A percentile compares a stretch with the other conserved stretches of the same genome.
Conservation (phyloP, 2,888 invertebrate genomes). For the Epinotia brunnichana region DNA sequence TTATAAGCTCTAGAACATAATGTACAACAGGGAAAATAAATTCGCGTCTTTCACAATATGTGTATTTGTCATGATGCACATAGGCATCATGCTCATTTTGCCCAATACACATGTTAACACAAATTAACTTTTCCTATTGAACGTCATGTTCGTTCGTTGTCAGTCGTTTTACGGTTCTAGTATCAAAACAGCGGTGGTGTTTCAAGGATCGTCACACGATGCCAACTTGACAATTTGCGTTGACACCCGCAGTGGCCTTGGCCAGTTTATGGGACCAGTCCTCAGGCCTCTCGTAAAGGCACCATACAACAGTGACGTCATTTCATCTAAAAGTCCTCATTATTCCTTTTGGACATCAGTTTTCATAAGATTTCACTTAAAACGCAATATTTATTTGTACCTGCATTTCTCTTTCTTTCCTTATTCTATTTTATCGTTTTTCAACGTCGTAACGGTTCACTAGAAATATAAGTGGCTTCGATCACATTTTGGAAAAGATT, state of each 20-base stretch:
- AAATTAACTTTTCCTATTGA: background rate
- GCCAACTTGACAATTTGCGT: background rate
- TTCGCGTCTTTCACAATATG: background rate
- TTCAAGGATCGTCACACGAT: background rate
- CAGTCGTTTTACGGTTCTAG: background rate
- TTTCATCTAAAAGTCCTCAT: conserved; percentile 33
- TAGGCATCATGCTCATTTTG: background rate
- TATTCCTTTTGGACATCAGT: conserved; percentile 25
- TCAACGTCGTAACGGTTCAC: conserved; percentile 3
- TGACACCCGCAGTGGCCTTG: conserved; percentile 2
- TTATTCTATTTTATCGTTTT: background rate
- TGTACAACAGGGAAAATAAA: background rate
- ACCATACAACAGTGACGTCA: conserved; percentile 39
- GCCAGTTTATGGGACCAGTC: conserved; percentile 20
- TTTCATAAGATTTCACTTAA: conserved; percentile 36
- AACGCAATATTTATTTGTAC: conserved; percentile 41
- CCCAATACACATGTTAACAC: background rate
- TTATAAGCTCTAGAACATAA: background rate
- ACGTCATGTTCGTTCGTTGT: no score
- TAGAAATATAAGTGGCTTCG: conserved; percentile 14
- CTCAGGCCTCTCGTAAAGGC: conserved; percentile 34
- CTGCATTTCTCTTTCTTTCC: conserved; percentile 20
- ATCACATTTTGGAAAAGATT: background rate
- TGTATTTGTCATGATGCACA: background rate
- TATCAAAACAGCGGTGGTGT: background rate